Percentiles rank a stretch among this genome's conserved stretches.
phyloP scores from a whole-genome alignment of 2,797 vertebrate species.

The Mormyrops boulengeri region DNA sequence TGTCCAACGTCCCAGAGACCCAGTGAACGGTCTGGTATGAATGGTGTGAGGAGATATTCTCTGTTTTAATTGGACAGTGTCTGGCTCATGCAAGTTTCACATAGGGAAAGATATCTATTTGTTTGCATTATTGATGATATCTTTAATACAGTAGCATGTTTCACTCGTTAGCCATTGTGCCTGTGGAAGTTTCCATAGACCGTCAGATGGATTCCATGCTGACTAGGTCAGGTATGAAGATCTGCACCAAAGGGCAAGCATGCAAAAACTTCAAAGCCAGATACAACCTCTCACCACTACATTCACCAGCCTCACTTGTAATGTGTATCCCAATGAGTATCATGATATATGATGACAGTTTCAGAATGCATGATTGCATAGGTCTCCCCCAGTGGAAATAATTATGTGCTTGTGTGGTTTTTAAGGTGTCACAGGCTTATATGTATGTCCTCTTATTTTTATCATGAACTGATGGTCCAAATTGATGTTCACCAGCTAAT shows the following conservation, averaged over 20 bases:
- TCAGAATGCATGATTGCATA: conserved; percentile 79
- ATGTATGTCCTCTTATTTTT: conserved; percentile 51
- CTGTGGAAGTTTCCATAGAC: conserved; percentile 1
- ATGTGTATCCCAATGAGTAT: conserved; percentile 51
- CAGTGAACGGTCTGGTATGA: conserved; percentile 76
- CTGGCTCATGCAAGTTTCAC: conserved; percentile 1
- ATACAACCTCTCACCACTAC: conserved; percentile 84
- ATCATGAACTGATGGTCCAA: conserved; percentile 74
- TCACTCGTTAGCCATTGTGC: conserved; percentile 9
- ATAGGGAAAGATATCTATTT: not conserved
- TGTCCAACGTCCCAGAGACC: conserved; percentile 70
- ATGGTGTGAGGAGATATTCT: conserved; percentile 79
- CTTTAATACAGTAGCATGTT: not conserved
- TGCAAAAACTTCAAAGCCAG: not conserved
- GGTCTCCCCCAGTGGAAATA: conserved; percentile 68
- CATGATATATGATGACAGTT: conserved; percentile 52
- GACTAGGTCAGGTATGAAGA: not conserved
- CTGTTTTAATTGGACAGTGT: conserved; percentile 24
- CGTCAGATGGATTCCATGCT: conserved; percentile 16
- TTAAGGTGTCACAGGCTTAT: conserved; percentile 72
- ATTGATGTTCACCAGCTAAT: conserved; percentile 22
- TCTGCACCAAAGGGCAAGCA: not conserved
- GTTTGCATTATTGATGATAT: not conserved
- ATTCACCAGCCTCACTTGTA: conserved; percentile 70
- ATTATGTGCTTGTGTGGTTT: conserved; percentile 57